phyloP scores from a whole-genome alignment of 2,797 vertebrate species.

The Pipistrellus pipistrellus region DNA sequence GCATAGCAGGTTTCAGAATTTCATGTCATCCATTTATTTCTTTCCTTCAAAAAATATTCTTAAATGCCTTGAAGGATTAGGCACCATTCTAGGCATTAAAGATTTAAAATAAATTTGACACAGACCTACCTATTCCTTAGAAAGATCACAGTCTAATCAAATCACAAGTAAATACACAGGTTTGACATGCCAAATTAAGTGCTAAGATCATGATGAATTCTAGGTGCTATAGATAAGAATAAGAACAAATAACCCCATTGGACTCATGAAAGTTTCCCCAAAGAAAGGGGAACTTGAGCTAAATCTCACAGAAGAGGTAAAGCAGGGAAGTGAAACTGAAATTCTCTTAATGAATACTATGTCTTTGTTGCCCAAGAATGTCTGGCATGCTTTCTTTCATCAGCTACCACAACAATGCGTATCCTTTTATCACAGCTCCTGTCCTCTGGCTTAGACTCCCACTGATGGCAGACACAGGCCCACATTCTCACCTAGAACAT shows the following conservation, averaged over 20 bases:
- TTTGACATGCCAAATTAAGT: background rate
- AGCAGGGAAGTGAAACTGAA: background rate
- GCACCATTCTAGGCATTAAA: background rate
- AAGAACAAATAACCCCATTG: background rate
- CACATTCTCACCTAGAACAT: background rate
- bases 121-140: background rate
- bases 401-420: background rate
- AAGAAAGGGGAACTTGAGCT: background rate
- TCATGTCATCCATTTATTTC: background rate
- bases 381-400: background rate
- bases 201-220: background rate
- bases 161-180: background rate
- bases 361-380: background rate
- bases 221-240: background rate
- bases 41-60: conserved; percentile 43
- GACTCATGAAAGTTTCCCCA: background rate
- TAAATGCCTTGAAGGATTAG: background rate
- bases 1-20: background rate
- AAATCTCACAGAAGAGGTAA: background rate
- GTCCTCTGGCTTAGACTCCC: background rate
- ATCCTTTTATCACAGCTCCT: background rate
- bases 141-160: background rate
- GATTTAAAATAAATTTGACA: background rate
- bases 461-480: fast-evolving
- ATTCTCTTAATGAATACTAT: background rate